phyloP scores from a whole-genome alignment of 2,113 vertebrate species.

The Lynx canadensis region DNA sequence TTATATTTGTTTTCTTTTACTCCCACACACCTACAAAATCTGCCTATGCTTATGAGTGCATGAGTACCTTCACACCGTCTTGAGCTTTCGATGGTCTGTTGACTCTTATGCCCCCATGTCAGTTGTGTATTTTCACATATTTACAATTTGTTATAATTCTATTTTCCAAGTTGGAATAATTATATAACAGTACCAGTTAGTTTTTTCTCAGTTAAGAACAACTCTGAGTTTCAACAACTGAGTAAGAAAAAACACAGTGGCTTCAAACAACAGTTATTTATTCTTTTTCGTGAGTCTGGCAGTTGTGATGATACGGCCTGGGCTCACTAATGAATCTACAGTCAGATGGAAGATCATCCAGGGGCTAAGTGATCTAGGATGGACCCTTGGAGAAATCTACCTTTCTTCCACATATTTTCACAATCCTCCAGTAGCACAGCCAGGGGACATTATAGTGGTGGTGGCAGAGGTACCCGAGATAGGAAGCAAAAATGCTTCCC shows the following conservation, averaged over 20 bases:
- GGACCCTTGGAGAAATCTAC: background rate
- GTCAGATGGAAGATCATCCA: background rate
- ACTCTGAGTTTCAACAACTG: background rate
- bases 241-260: background rate
- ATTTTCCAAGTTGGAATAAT: slow-evolving; percentile 37
- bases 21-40: background rate
- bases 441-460: background rate
- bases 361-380: background rate
- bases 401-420: background rate
- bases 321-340: background rate
- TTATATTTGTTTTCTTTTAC: background rate
- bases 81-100: background rate
- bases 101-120: background rate
- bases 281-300: background rate
- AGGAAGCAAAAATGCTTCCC: background rate
- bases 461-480: background rate
- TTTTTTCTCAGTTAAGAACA: background rate
- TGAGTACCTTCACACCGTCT: background rate
- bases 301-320: background rate
- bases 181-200: background rate
- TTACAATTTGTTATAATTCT: background rate
- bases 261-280: background rate
- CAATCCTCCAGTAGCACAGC: background rate
- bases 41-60: background rate
- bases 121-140: background rate